Conservation (phyloP, 2,797 vertebrate species). For the Crenichthys baileyi region DNA sequence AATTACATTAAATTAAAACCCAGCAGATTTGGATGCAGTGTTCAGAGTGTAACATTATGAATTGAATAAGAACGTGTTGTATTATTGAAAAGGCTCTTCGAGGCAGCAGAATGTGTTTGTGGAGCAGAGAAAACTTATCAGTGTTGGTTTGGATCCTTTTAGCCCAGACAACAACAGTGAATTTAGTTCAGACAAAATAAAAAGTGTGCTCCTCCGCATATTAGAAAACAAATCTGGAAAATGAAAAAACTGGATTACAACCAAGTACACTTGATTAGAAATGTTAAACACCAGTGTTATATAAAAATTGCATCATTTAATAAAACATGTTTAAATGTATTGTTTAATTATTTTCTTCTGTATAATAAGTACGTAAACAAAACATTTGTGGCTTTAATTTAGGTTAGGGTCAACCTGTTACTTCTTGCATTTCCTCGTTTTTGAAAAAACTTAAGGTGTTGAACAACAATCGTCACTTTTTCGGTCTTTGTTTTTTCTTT, state of each 20-base stretch:
- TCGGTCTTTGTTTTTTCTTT: not conserved
- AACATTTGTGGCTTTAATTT: not conserved
- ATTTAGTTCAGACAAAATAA: conserved; percentile 6
- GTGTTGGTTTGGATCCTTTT: conserved; percentile 31
- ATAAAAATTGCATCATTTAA: not conserved
- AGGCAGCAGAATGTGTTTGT: conserved; percentile 47
- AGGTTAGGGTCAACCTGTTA: not conserved
- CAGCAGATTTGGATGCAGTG: conserved; percentile 69
- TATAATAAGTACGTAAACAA: not conserved
- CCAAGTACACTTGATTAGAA: not conserved
- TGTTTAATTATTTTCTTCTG: not conserved
- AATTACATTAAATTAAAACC: conserved; percentile 75
- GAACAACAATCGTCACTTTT: not conserved
- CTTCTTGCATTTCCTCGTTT: not conserved
- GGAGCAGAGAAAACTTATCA: conserved; percentile 37
- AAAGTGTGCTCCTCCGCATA: not conserved
- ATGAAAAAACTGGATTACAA: not conserved
- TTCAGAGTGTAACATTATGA: conserved; percentile 71
- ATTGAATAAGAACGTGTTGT: conserved; percentile 75
- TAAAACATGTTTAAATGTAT: not conserved
- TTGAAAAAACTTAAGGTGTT: not conserved
- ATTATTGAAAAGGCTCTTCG: conserved; percentile 73
- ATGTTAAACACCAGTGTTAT: not conserved
- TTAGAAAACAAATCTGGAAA: not conserved
- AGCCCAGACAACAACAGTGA: conserved; percentile 5